A percentile compares a stretch with the other conserved stretches of the same genome.
phyloP scores from a whole-genome alignment of 2,113 vertebrate species.

The Gymnorhina tibicen region DNA sequence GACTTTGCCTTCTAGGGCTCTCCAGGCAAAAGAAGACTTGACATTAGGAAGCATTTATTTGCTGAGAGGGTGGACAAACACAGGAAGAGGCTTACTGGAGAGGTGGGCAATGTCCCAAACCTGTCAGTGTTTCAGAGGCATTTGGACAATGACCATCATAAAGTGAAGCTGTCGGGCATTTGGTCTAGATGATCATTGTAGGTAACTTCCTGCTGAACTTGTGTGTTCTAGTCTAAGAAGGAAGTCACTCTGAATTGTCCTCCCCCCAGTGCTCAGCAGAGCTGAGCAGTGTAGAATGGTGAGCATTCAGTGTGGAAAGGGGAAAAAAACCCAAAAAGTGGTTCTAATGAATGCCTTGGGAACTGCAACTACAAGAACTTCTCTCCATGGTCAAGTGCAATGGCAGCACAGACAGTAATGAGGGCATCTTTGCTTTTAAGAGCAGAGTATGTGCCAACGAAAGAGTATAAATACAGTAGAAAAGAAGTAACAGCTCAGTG shows the following conservation, averaged over 20 bases:
- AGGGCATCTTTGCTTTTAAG: not conserved
- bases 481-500: not conserved
- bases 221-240: not conserved
- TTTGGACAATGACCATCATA: not conserved
- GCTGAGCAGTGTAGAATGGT: not conserved
- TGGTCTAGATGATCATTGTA: not conserved
- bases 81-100: not conserved
- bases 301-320: not conserved
- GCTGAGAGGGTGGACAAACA: not conserved
- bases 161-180: not conserved
- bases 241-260: not conserved
- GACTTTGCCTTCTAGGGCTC: not conserved
- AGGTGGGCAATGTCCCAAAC: not conserved
- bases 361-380: not conserved
- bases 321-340: not conserved
- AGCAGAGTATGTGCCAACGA: not conserved
- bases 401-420: not conserved
- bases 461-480: not conserved
- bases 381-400: not conserved
- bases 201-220: not conserved
- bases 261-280: not conserved
- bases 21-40: not conserved
- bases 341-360: not conserved
- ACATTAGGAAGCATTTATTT: not conserved
- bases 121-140: not conserved